Percentiles rank a stretch among this genome's conserved stretches.
Conservation (phyloP, 2,888 invertebrate genomes). For the Junonia oenone region DNA sequence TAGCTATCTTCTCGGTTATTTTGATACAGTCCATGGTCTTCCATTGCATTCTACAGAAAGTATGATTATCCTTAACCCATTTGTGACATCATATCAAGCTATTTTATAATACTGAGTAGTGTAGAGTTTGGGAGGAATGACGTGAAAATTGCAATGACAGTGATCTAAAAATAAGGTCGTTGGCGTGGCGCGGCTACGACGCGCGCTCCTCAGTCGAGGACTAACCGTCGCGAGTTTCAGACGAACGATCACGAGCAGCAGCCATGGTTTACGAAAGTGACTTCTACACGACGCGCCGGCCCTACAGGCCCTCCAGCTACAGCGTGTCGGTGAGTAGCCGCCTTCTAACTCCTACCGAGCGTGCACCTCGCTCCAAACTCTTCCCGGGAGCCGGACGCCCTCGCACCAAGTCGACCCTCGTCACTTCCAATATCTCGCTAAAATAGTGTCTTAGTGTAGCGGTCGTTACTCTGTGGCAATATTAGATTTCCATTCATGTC, state of each 20-base stretch:
- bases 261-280: constrained; percentile 96
- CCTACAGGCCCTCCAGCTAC: constrained; percentile 87
- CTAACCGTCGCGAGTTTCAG: constrained; percentile 71
- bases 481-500: not conserved
- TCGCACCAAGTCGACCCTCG: constrained; percentile 69
- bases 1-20: constrained; percentile 32
- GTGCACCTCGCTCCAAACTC: constrained; percentile 64
- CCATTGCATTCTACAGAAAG: constrained; percentile 38
- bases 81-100: constrained; percentile 49
- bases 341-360: constrained; percentile 52
- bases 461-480: constrained; percentile 14
- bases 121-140: constrained; percentile 56
- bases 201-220: constrained; percentile 66
- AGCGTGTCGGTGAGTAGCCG: constrained; percentile 85
- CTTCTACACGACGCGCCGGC: constrained; percentile 93
- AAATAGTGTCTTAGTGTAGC: constrained; percentile 30
- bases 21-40: constrained; percentile 33
- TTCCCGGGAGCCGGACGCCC: constrained; percentile 72
- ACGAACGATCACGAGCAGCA: constrained; percentile 66
- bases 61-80: constrained; percentile 68
- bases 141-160: constrained; percentile 78
- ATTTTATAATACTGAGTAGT: constrained; percentile 49
- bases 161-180: constrained; percentile 71
- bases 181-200: constrained; percentile 48
- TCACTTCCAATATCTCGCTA: constrained; percentile 40